Evolutionary conservation across 1,140 invertebrate genomes (phyloP), one percentile per base, ranked within the genome.

Genomic region (Drosophila ambigua): DNA sequence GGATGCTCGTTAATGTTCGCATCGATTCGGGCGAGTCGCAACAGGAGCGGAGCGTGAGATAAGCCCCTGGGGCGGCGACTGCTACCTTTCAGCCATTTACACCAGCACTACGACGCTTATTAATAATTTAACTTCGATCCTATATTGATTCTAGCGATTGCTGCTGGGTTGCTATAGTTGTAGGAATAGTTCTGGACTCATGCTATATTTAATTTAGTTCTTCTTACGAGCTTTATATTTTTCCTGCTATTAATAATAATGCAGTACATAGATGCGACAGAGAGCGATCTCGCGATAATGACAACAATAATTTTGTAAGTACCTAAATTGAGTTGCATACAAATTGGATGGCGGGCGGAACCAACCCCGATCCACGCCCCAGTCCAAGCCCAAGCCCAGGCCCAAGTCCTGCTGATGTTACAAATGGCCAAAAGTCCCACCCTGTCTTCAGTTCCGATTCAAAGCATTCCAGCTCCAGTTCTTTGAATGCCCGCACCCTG

Each of bases 311-410:
- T 64, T 79, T 84, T 73, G 44, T 58, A 73, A 79, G 28, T 55
- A 80, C 71, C 61, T 77, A 83, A 79, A 84, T 85, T 73, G 78
- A 85, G 74, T 79, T 79, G 80, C 71, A 59, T 80, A 84, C 81
- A 84, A 85, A 84, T 84, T 87, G 82, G 61, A 48, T 62, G 20
- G 20, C 20, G 20, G 20, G 59, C 62, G 51, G 59, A 72, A 45
- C 80, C 35, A 81, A 69, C 81, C 79, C 65, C 46, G 62, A 50
- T 24, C 16, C 46, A 51, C 52, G 53, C 35, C 39, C 41, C 41
- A 31, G 55, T 63, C n/a, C 77, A 66, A 83, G 66, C 59, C 71
- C 43, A 51, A 55, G 53, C 35, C 39, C 41, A 48, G 24, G 48
- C 31, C 16, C 46, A 51, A 55, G 53, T 26, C 39, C 41, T 44